These are phyloP conservation scores for Mastomys coucha DNA, from an alignment of 2,113 vertebrate genomes.

Conservation along the genomic window DNA sequence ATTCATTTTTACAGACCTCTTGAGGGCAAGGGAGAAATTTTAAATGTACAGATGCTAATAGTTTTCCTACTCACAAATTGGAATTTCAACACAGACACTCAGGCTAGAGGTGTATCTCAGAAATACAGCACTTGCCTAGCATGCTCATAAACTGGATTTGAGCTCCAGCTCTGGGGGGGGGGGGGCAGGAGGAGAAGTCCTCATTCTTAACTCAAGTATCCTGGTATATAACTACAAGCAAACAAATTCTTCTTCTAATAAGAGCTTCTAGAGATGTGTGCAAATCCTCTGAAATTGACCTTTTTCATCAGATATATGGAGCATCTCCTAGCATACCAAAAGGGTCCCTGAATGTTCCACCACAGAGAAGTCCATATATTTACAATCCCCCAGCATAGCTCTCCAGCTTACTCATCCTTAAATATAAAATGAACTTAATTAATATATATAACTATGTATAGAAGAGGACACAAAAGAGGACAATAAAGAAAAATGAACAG, in stretches of 20 bases:
- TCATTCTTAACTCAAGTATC: background rate
- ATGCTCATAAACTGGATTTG: background rate
- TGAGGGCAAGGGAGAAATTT: background rate
- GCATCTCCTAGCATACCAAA: background rate
- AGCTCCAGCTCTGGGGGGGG: background rate
- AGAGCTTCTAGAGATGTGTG: background rate
- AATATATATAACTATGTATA: background rate
- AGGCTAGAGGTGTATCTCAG: background rate
- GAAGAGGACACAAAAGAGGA: slow-evolving; percentile 18
- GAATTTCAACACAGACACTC: background rate
- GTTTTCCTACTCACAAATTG: background rate
- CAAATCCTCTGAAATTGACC: background rate
- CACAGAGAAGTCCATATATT: background rate
- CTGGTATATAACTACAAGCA: background rate
- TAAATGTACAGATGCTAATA: background rate
- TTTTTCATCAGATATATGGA: background rate
- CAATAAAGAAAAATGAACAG: slow-evolving; percentile 34
- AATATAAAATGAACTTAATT: slow-evolving; percentile 26
- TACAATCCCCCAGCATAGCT: background rate
- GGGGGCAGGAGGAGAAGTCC: too few relatives aligned
- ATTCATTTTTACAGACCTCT: background rate
- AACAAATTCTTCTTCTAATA: background rate
- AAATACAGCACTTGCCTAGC: background rate
- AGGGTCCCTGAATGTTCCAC: background rate
- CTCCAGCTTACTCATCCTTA: slow-evolving; percentile 27